Evolutionary conservation across 2,797 vertebrate genomes (phyloP).

Genomic region (Cichlasoma orientale): DNA sequence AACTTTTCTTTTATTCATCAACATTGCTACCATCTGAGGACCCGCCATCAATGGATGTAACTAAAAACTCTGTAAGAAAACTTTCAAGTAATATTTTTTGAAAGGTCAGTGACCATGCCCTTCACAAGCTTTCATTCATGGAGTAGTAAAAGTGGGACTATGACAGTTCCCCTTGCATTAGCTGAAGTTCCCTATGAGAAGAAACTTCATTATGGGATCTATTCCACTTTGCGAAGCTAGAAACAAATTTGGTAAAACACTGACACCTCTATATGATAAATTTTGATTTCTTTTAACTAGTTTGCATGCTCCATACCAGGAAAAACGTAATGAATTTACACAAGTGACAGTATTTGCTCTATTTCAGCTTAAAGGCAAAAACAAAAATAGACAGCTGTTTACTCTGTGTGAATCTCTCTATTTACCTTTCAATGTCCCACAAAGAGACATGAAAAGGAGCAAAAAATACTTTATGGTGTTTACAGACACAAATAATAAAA

Average conservation of each 20-base stretch:
- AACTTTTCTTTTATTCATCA: background rate
- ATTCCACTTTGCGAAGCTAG: constrained; percentile 10
- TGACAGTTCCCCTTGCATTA: background rate
- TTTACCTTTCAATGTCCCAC: constrained; percentile 72
- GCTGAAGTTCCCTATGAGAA: background rate
- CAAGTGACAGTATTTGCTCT: constrained; percentile 64
- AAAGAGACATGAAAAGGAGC: constrained; percentile 74
- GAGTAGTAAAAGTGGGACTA: background rate
- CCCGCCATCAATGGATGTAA: background rate
- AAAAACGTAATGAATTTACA: constrained; percentile 65
- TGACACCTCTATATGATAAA: constrained; percentile 37
- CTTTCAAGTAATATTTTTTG: background rate
- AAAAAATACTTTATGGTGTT: constrained; percentile 83
- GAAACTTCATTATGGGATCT: constrained; percentile 14
- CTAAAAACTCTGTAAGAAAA: background rate
- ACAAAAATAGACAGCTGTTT: constrained; percentile 66
- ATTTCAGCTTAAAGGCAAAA: constrained; percentile 72
- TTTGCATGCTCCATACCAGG: constrained; percentile 42
- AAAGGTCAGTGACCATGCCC: background rate
- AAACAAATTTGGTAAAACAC: constrained; percentile 35
- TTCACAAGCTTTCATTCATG: background rate
- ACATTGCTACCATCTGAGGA: background rate
- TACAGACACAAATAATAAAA: constrained; percentile 84
- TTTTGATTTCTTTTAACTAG: constrained; percentile 46
- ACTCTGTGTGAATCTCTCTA: constrained; percentile 73